A percentile compares a stretch with the other conserved stretches of the same genome.
These are phyloP conservation scores for Cyanoliseus patagonus DNA, from an alignment of 2,113 vertebrate species.

Conservation along the genomic window DNA sequence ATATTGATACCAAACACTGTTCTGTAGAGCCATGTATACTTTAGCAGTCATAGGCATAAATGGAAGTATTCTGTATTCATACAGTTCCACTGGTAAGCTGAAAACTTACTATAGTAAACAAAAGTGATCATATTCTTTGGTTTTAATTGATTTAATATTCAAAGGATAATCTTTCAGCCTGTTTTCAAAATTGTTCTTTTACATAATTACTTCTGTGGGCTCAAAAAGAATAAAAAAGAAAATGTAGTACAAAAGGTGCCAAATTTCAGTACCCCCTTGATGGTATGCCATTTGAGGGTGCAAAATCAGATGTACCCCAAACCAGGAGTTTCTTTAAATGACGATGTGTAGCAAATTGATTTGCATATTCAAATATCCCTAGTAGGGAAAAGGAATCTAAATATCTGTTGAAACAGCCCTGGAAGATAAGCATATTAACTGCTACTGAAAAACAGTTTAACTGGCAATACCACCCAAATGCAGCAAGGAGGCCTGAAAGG, in stretches of 20 bases:
- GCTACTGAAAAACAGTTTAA: background rate
- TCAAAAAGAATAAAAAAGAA: background rate
- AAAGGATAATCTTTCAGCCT: background rate
- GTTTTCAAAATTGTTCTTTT: background rate
- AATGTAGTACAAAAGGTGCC: background rate
- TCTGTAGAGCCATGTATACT: slow-evolving; percentile 20
- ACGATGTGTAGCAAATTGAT: background rate
- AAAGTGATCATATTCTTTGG: background rate
- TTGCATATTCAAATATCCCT: background rate
- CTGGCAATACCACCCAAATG: background rate
- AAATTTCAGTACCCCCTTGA: background rate
- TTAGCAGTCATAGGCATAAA: background rate
- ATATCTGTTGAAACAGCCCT: background rate
- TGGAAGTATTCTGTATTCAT: background rate
- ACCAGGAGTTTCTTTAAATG: background rate
- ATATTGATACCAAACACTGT: slow-evolving; percentile 37
- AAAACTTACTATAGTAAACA: background rate
- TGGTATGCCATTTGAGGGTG: background rate
- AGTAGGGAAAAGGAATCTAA: background rate
- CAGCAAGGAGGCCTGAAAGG: background rate
- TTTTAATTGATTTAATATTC: slow-evolving; percentile 40
- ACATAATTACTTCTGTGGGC: background rate
- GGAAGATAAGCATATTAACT: background rate
- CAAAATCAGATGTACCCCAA: background rate
- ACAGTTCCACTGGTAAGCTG: background rate